Base-by-base conservation (phyloP, 2,888 invertebrate genomes). In the Agonopterix arenella region DNA sequence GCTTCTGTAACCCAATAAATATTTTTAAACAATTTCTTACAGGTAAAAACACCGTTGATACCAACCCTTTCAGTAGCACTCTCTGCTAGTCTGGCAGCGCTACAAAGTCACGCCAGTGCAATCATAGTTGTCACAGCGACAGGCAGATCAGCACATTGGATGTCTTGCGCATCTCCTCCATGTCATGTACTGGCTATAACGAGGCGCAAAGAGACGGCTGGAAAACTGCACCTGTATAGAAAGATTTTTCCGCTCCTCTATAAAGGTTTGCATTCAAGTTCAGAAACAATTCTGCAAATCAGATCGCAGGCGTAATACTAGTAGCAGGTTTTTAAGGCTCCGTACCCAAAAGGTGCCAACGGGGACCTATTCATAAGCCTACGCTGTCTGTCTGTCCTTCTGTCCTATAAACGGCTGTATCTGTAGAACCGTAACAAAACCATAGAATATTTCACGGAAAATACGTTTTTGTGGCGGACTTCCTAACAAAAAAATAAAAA, bases 241-340 rank as follows among this genome's bases (percentile, higher is more conserved):
- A 70, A 64, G 48, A 60, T 73, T 2, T 53, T 70, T 16, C 73
- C 75, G 0, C 36, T 71, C 11, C 50, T 64, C 36, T 74, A 70
- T 56, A 36, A 36, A n/a, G 11, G 16, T 36, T 43, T 11, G 11
- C 1, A 43, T 43, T 8, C 11, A 11, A 11, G 13, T 18, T 18
- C 18, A 18, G 18, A 3, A 18, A 18, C 4, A 18, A 18, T 18
- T 18, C 18, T 18, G 28, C 28, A 28, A 28, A 28, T 28, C 28
- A 28, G 5, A 28, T 28, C 28, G 5, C 7, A 28, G 18, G 2
- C 2, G 18, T 18, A 18, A 2, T 4, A 28, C 7, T 28, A 7
- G 28, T 5, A 28, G 7, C 5, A 5, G 28, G 28, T 7, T 7
- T 28, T 18, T 18, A 16, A 2, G 16, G 16, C 2, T 16, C 16